Conservation (phyloP, 2,888 invertebrate species). For the Gryllus longicercus region DNA sequence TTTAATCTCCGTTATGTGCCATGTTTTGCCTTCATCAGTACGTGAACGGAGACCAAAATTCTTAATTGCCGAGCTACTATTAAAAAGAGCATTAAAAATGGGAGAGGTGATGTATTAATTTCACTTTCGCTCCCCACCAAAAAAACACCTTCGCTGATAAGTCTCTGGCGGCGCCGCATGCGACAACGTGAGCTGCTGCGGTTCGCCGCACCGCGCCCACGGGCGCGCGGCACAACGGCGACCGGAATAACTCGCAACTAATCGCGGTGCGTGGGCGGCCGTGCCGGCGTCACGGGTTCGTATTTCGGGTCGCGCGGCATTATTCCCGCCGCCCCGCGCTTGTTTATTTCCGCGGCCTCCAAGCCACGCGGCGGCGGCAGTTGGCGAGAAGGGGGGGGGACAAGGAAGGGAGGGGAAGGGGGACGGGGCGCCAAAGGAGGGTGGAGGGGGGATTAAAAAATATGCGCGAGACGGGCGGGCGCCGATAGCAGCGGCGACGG, state of each 20-base stretch:
- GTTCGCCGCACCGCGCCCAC: no score
- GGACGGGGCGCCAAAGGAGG: neutral
- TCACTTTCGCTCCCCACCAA: no score
- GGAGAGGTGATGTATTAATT: no score
- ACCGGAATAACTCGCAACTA: neutral
- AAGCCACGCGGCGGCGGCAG: neutral
- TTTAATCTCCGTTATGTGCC: no score
- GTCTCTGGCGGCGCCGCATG: no score
- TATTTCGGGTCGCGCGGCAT: neutral
- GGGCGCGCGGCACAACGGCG: neutral
- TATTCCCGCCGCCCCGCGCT: neutral
- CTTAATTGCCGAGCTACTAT: no score
- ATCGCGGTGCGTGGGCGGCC: neutral
- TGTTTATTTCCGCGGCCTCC: neutral
- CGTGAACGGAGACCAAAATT: no score
- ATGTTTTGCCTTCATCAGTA: no score
- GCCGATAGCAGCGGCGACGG: neutral
- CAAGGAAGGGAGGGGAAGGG: neutral
- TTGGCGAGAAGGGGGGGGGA: neutral
- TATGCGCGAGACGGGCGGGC: conserved; percentile 4
- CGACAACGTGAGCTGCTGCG: no score
- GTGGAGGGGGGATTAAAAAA: neutral
- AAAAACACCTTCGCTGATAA: no score
- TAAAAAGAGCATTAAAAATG: no score
- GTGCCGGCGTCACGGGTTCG: neutral